phyloP scores from a whole-genome alignment of 2,113 vertebrate genomes.

The Psittacara wagleri region DNA sequence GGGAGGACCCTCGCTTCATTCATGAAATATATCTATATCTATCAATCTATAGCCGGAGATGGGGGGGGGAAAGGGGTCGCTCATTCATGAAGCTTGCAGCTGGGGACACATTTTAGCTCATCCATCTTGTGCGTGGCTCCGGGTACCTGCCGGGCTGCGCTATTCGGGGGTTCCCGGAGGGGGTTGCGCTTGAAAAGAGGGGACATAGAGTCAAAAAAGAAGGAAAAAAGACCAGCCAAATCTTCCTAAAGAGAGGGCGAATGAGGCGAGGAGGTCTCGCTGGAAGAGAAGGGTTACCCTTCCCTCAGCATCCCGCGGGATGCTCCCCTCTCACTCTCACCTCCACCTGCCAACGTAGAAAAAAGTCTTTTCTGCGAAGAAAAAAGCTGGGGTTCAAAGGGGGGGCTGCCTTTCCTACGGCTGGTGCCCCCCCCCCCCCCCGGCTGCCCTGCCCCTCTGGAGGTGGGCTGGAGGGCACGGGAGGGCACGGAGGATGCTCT shows the following conservation, averaged over 20 bases:
- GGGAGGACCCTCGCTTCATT: background rate
- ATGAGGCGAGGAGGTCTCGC: too few species aligned
- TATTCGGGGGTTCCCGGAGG: background rate
- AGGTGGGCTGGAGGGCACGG: background rate
- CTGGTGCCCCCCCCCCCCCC: background rate
- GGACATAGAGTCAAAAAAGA: background rate
- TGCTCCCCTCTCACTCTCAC: background rate
- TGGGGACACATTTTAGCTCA: background rate
- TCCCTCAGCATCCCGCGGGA: background rate
- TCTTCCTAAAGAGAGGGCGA: background rate
- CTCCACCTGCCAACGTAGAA: background rate
- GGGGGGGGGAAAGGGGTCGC: background rate
- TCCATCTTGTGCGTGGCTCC: background rate
- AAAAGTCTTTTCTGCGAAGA: background rate
- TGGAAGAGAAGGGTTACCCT: background rate
- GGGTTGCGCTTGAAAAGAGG: background rate
- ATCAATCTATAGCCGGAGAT: background rate
- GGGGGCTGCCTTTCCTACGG: too few species aligned
- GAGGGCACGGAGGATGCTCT: background rate
- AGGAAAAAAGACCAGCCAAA: too few species aligned
- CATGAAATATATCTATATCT: slow-evolving; percentile 16
- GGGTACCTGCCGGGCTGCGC: background rate
- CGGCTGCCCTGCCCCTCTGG: background rate
- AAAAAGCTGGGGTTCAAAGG: background rate
- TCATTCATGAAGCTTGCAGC: background rate